Base-by-base conservation (phyloP, 35 echinoderm and acorn worm species). In the Patiria miniata region DNA sequence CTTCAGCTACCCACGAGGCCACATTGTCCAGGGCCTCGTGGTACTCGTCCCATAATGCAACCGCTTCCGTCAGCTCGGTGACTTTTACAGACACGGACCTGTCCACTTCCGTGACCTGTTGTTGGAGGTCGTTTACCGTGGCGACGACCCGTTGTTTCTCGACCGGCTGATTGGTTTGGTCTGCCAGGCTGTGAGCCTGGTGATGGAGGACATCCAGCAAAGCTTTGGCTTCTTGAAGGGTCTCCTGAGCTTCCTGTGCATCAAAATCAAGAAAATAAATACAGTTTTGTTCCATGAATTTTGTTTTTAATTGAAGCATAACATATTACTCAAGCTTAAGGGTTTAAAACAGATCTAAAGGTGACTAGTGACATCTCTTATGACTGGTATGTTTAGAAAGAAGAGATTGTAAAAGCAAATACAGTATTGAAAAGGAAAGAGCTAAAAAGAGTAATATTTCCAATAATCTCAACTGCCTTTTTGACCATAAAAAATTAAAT, bases 1-100 rank as follows among this genome's bases (percentile, higher is more conserved):
- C 85, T 32, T 81, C 79, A 12, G 91, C 42, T 18, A 97, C 79
- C 95, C 95, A 97, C 22, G 80, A 69, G 10, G 51, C 40, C 7
- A 97, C 88, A 54, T 54, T 40, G 4, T 68, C 87, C 77, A 87
- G 16, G 17, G 85, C 86, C 47, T 90, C 81, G 53, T 91, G 95
- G 52, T 93, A 91, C 32, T 79, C 80, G 5, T 88, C 44, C 95
- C 95, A 97, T 38, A 86, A 82, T 76, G 90, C 81, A 6, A 93
- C 39, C 17, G 91, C 89, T 61, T 89, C 77, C 33, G 69, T 58
- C 57, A 97, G 79, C 76, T 86, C 86, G 30, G 83, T 65, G 59
- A 77, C 81, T 69, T 94, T 80, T 40, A 51, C 52, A 15, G 80
- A 57, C 50, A 59, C 79, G 22, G 37, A 59, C 53, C 91, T 21